A percentile compares a stretch with the other conserved stretches of the same genome.
These are phyloP conservation scores for Coregonus suidteri DNA, from an alignment of 2,797 vertebrate species.

Conservation along the genomic window DNA sequence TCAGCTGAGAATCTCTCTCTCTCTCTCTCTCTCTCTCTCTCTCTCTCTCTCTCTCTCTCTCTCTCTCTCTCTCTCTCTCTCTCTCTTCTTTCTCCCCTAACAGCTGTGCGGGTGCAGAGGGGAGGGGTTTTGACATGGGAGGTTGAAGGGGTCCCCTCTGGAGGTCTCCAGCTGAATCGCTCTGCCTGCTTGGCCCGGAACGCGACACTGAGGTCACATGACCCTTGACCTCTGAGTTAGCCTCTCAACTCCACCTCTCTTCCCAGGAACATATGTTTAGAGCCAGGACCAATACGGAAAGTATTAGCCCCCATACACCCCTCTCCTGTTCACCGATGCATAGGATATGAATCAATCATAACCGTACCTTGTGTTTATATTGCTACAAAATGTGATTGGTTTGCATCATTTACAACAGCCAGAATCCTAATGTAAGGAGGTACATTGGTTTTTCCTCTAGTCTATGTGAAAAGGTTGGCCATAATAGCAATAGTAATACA, in stretches of 20 bases:
- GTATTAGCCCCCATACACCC: constrained; percentile 63
- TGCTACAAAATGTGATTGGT: background rate
- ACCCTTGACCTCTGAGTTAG: no score
- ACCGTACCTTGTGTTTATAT: constrained; percentile 31
- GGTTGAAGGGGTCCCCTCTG: background rate
- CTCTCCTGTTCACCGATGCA: background rate
- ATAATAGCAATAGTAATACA: background rate
- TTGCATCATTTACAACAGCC: background rate
- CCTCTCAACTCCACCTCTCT: no score
- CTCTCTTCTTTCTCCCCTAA: background rate
- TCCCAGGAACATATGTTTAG: no score
- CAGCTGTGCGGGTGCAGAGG: background rate
- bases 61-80: background rate
- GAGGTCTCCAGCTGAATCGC: constrained; percentile 63
- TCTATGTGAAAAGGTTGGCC: background rate
- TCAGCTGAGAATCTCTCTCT: constrained; percentile 51
- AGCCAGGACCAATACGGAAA: no score
- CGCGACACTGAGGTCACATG: no score
- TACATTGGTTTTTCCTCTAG: background rate
- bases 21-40: constrained; percentile 13
- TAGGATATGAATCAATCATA: constrained; percentile 26
- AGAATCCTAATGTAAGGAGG: background rate
- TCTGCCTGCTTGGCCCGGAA: constrained; percentile 47
- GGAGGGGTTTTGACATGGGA: background rate
- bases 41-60: constrained; percentile 5